Conservation (phyloP, 2,113 vertebrate species). For the Euleptes europaea region DNA sequence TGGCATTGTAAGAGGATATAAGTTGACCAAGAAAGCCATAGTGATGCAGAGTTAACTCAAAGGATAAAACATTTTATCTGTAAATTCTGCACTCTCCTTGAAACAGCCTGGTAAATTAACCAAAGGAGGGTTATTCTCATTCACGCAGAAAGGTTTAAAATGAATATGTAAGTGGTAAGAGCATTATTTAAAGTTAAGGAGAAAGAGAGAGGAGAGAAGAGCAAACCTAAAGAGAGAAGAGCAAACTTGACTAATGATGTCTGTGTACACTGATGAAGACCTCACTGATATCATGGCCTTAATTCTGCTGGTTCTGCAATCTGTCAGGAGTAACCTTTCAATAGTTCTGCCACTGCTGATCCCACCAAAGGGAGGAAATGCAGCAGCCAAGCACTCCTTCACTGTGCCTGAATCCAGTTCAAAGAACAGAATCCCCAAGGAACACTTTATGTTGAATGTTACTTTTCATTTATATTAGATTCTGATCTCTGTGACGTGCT, state of each 20-base stretch:
- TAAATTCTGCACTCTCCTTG: background rate
- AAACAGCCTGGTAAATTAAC: background rate
- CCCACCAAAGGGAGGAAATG: too few species aligned
- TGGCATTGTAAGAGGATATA: background rate
- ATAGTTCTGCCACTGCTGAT: background rate
- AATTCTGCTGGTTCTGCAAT: background rate
- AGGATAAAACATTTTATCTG: background rate
- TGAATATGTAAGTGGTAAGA: background rate
- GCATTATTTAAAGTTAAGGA: background rate
- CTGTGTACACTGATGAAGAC: background rate
- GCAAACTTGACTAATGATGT: background rate
- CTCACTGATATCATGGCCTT: background rate
- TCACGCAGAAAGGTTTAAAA: background rate
- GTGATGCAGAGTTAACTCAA: background rate
- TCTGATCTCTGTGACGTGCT: too few species aligned
- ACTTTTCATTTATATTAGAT: too few species aligned
- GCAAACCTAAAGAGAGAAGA: background rate
- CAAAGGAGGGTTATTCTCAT: background rate
- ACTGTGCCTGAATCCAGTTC: too few species aligned
- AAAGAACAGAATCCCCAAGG: too few species aligned
- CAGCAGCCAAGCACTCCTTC: too few species aligned
- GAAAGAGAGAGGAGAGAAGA: too few species aligned
- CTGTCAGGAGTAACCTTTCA: background rate
- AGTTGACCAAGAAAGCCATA: background rate
- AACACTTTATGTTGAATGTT: too few species aligned